Base-by-base conservation (phyloP, 1,140 invertebrate species). In the Leptinotarsa texana region DNA sequence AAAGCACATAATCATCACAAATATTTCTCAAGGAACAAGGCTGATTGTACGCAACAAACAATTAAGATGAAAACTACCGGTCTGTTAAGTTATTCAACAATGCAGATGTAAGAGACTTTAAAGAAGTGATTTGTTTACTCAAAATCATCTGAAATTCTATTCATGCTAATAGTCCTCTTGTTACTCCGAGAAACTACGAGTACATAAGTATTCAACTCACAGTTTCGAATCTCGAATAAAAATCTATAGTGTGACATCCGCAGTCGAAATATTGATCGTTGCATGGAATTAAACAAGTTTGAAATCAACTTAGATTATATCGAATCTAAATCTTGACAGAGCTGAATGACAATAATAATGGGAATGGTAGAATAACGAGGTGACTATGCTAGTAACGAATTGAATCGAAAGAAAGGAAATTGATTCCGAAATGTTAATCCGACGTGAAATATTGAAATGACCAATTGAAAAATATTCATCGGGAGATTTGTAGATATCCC, bases 401-500 rank as follows among this genome's bases (percentile, higher is more conserved):
- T 57, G 51, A 15, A 57, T 18, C 51, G 3, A 18, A 18, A 18
- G n/a, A 1, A 15, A 57, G n/a, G n/a, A n/a, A 57, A 57, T 57
- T 57, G 51, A 57, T 17, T 57, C 17, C 51, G 51, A 57, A 33
- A 33, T 17, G 63, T 15, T 66, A 66, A 66, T 66, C 63, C 27
- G 63, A 66, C 27, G 18, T 66, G 63, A 66, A 24, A 66, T 66
- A 66, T 66, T 22, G 63, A 33, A 15, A 33, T 24, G 27, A 21
- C 22, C 63, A 24, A 66, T 66, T 66, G n/a, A 66, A 66, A 66
- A 66, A 66, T 57, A 22, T 33, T 22, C 63, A 66, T 8, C 21
- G 27, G 24, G 22, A 15, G 63, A 33, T 66, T 22, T 13, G 17
- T 33, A 66, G 27, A 33, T 66, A 66, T 65, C 63, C 63, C 63